phyloP scores from a whole-genome alignment of 2,888 invertebrate species.

The Hedychridium roseum region DNA sequence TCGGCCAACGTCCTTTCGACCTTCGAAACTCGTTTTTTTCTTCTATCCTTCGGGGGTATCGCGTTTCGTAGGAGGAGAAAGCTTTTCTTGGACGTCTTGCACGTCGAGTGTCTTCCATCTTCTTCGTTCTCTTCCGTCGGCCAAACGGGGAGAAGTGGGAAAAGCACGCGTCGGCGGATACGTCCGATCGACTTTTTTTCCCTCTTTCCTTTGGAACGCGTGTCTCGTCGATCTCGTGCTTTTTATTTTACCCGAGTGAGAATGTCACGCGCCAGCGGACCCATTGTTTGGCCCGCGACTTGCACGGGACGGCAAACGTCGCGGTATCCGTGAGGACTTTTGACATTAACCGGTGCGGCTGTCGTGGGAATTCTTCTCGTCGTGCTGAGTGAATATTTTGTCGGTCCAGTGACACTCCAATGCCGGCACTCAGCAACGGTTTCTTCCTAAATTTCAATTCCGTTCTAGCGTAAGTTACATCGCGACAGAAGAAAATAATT shows the following conservation, averaged over 20 bases:
- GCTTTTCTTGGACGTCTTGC: too few species aligned
- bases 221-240: conserved; percentile 8
- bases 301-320: too few species aligned
- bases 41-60: conserved; percentile 8
- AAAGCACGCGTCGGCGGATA: conserved; percentile 7
- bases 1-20: conserved; percentile 13
- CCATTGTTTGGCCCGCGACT: conserved; percentile 40
- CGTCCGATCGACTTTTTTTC: conserved; percentile 2
- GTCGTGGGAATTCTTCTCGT: too few species aligned
- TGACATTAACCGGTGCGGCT: too few species aligned
- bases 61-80: conserved; percentile 15
- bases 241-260: conserved; percentile 23
- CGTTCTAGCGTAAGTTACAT: too few species aligned
- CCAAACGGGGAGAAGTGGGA: conserved; percentile 4
- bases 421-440: too few species aligned
- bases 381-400: too few species aligned
- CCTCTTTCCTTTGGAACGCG: conserved; percentile 2
- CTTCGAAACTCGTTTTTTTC: background rate
- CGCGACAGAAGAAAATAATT: too few species aligned
- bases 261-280: conserved; percentile 46
- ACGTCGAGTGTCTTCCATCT: too few species aligned
- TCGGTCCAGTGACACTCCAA: too few species aligned
- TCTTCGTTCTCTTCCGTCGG: conserved; percentile 24
- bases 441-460: too few species aligned
- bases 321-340: too few species aligned